A percentile compares a stretch with the other conserved stretches of the same genome.
Evolutionary conservation across 2,888 invertebrate genomes (phyloP).

Genomic region (Fabriciana adippe): DNA sequence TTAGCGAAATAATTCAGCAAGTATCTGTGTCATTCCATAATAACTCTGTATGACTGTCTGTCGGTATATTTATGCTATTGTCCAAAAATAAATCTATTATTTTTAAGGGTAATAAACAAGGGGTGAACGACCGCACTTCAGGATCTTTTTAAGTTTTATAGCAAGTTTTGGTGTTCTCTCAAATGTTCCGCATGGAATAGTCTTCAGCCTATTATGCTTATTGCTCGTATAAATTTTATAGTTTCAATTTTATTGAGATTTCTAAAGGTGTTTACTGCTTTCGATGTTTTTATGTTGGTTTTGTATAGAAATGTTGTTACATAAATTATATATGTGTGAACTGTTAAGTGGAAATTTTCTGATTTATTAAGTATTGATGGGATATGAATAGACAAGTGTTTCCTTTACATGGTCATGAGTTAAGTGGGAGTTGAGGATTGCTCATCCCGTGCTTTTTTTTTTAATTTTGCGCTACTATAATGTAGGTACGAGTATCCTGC

Average conservation of each 20-base stretch:
- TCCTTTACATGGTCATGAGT: not conserved
- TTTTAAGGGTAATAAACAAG: constrained; percentile 7
- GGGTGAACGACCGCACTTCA: constrained; percentile 18
- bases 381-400: not conserved
- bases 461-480: no score
- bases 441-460: no score
- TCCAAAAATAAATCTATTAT: constrained; percentile 14
- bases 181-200: constrained; percentile 9
- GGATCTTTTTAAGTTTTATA: constrained; percentile 17
- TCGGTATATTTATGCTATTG: constrained; percentile 6
- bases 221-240: constrained; percentile 38
- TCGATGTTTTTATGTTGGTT: constrained; percentile 13
- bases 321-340: not conserved
- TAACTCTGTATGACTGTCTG: not conserved
- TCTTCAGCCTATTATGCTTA: constrained; percentile 24
- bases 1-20: not conserved
- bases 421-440: no score
- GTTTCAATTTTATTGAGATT: constrained; percentile 31
- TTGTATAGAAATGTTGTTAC: constrained; percentile 2
- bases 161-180: constrained; percentile 13
- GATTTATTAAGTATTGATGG: not conserved
- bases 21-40: not conserved
- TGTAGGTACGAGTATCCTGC: no score
- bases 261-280: constrained; percentile 32
- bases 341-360: not conserved